Evolutionary conservation across 1,140 invertebrate genomes (phyloP).

Genomic region (Bombus cullumanus): DNA sequence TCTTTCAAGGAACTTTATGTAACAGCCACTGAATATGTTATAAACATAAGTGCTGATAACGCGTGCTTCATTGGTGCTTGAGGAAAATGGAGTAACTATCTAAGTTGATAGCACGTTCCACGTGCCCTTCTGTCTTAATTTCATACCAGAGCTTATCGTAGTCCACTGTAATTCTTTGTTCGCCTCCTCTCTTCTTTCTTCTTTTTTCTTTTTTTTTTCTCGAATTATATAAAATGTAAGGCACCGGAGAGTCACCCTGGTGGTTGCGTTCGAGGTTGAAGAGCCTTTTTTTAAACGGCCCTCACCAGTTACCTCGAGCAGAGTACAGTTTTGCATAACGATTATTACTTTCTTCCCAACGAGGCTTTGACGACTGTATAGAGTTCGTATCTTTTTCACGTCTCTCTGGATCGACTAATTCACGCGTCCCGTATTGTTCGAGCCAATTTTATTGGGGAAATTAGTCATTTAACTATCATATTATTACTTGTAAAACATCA

Average conservation of each 20-base stretch:
- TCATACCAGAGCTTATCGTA: conserved; percentile 55
- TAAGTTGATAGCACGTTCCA: conserved; percentile 44
- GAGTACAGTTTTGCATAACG: conserved; percentile 73
- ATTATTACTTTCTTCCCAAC: conserved; percentile 69
- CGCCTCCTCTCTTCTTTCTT: background rate
- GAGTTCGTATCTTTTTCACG: conserved; percentile 42
- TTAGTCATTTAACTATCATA: conserved; percentile 42
- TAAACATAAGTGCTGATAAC: conserved; percentile 52
- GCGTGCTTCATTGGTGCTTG: conserved; percentile 54
- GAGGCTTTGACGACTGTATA: conserved; percentile 34
- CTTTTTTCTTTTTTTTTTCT: conserved; percentile 3
- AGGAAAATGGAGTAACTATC: conserved; percentile 62
- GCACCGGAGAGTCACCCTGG: conserved; percentile 43
- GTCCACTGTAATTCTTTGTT: conserved; percentile 29
- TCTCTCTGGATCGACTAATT: conserved; percentile 8
- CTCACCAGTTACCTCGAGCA: conserved; percentile 66
- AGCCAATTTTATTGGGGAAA: conserved; percentile 25
- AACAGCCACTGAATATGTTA: conserved; percentile 34
- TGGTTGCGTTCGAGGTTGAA: conserved; percentile 32
- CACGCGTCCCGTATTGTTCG: background rate
- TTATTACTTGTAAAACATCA: conserved; percentile 41
- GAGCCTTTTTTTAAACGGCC: conserved; percentile 51
- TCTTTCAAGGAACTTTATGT: background rate
- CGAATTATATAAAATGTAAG: conserved; percentile 67
- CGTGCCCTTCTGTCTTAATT: conserved; percentile 57